Conservation (phyloP, 2,113 vertebrate species). For the Phaetusa simplex region DNA sequence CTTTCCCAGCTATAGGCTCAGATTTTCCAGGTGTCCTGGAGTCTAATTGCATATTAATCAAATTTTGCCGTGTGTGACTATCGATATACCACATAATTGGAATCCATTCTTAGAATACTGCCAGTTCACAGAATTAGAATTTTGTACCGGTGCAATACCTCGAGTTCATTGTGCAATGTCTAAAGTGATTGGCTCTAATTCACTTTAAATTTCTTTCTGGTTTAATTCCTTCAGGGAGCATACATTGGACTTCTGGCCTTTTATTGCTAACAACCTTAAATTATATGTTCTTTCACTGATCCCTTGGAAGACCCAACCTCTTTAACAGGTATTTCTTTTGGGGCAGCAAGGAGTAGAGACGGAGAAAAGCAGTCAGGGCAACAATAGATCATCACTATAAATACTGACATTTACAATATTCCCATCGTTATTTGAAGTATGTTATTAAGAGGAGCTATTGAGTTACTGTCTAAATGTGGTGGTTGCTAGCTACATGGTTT, state of each 20-base stretch:
- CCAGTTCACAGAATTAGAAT: neutral
- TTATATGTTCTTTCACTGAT: neutral
- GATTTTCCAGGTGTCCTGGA: neutral
- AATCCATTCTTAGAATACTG: neutral
- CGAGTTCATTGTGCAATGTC: neutral
- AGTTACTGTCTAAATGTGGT: neutral
- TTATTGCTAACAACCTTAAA: neutral
- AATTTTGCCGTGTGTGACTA: neutral
- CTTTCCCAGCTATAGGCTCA: neutral
- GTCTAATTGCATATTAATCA: neutral
- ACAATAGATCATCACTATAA: neutral
- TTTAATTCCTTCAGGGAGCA: neutral
- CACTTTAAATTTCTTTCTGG: neutral
- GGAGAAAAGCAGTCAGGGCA: neutral
- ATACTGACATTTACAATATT: neutral
- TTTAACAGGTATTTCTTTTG: neutral
- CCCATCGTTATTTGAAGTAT: rapidly evolving
- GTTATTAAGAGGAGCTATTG: neutral
- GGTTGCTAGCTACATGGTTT: neutral
- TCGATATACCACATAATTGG: neutral
- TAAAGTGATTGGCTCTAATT: neutral
- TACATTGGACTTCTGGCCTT: neutral
- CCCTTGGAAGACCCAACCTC: neutral
- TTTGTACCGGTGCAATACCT: neutral
- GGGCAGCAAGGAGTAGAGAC: neutral